Evolutionary conservation across 2,888 invertebrate species (phyloP), one percentile per base, ranked within the genome.

Genomic region (Hypomecis atomaria): DNA sequence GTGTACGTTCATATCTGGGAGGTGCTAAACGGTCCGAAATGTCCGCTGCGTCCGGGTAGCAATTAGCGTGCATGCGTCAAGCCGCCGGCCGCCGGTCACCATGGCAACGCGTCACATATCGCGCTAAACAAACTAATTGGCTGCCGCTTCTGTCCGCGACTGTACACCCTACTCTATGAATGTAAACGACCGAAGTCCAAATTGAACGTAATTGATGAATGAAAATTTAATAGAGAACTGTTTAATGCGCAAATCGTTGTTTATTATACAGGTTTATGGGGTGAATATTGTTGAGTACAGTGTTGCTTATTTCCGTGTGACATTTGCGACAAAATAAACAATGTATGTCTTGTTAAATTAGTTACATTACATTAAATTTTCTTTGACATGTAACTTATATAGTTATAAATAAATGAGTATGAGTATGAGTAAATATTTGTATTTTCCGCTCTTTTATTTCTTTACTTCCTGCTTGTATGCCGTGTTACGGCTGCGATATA

Each of bases 91-190:
- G 75, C 78, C 75, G 72, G 11, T 86, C 74, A 78, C 83, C 79
- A 84, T 84, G 78, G 81, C 82, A 82, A 85, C 86, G 81, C 49
- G 38, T 74, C 76, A 71, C 77, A 78, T 78, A 84, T 83, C 74
- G 79, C 82, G 85, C 84, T 86, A 86, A 88, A 89, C 88, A 85
- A 88, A 85, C 87, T 89, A 88, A 89, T 89, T 88, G 89, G 82
- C 74, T 77, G 71, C 70, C 78, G 81, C 81, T 82, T 83, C 79
- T 84, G 79, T 77, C 78, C 74, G 71, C 75, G 78, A 73, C 71
- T 81, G 81, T 80, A 81, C 79, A 72, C 9, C 71, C 72, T 72
- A 67, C 78, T 76, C 74, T 73, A 74, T 75, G 74, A 76, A 78
- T 76, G 75, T 73, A 68, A 72, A 72, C 71, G 74, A 70, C 63